Percentiles rank a stretch among this genome's conserved stretches.
Evolutionary conservation across 2,888 invertebrate species (phyloP).

Genomic region (Cephonodes hylas): DNA sequence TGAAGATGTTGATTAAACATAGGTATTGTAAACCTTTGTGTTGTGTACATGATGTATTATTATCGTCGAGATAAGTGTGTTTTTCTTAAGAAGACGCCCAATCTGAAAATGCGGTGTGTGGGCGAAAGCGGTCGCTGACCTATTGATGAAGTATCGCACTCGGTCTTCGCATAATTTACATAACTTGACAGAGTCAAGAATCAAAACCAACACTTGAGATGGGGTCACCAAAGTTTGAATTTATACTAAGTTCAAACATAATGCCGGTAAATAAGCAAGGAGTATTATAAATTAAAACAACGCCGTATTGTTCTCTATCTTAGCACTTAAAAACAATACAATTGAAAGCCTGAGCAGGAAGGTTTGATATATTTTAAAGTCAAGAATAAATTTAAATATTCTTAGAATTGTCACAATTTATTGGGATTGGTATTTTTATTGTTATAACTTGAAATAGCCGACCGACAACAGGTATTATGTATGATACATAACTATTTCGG

Average conservation of each 20-base stretch:
- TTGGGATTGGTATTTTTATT: neutral
- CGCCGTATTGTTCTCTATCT: neutral
- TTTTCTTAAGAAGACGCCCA: conserved; percentile 40
- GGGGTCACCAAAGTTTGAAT: conserved; percentile 60
- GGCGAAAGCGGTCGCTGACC: conserved; percentile 68
- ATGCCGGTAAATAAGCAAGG: conserved; percentile 47
- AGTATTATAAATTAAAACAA: conserved; percentile 27
- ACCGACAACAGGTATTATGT: neutral
- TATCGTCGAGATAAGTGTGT: conserved; percentile 15
- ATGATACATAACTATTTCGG: conserved; percentile 28
- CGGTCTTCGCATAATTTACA: conserved; percentile 72
- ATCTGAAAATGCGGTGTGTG: conserved; percentile 50
- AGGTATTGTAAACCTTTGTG: conserved; percentile 22
- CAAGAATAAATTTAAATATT: neutral
- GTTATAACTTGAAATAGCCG: neutral
- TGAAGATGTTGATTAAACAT: conserved; percentile 30
- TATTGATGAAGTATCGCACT: conserved; percentile 67
- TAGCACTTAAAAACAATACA: too few relatives aligned
- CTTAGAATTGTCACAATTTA: neutral
- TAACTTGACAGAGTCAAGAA: conserved; percentile 72
- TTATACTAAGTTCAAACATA: conserved; percentile 41
- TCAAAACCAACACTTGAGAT: conserved; percentile 67
- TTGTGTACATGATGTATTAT: conserved; percentile 25
- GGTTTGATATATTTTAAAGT: neutral
- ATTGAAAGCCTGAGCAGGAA: neutral